These are phyloP conservation scores for Drosophila tani DNA, from an alignment of 1,140 invertebrate species.

Conservation along the genomic window DNA sequence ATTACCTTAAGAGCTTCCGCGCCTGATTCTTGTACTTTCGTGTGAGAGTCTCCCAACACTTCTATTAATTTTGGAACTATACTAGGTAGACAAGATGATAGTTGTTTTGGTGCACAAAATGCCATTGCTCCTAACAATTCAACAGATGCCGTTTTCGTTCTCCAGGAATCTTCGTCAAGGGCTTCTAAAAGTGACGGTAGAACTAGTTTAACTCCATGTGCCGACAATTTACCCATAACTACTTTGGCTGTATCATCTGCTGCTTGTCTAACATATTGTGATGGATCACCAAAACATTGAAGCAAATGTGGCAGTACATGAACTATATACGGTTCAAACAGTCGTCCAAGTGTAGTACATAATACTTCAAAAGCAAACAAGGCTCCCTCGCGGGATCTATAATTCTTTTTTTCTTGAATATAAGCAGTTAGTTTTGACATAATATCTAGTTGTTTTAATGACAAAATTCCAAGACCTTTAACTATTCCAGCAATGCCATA, in stretches of 20 bases:
- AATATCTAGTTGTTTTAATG: constrained; percentile 97
- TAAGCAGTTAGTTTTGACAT: constrained; percentile 97
- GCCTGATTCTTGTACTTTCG: constrained; percentile 98
- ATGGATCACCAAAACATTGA: constrained; percentile 97
- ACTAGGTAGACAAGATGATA: constrained; percentile 98
- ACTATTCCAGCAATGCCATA: constrained; percentile 96
- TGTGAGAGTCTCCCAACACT: constrained; percentile 98
- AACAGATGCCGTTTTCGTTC: constrained; percentile 98
- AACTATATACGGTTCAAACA: constrained; percentile 99
- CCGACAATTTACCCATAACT: constrained; percentile 98
- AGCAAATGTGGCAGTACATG: constrained; percentile 97
- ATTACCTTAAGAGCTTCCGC: constrained; percentile 98
- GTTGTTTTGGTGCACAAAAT: constrained; percentile 98
- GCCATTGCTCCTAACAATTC: constrained; percentile 99
- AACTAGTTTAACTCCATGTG: constrained; percentile 98
- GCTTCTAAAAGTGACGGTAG: constrained; percentile 95
- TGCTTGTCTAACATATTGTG: constrained; percentile 95
- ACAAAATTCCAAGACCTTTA: constrained; percentile 98
- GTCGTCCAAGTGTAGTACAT: constrained; percentile 96
- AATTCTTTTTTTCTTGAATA: constrained; percentile 99
- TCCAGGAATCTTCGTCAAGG: constrained; percentile 98
- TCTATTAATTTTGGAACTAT: constrained; percentile 99
- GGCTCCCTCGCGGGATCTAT: constrained; percentile 96
- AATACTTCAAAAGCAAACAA: constrained; percentile 99
- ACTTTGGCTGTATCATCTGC: constrained; percentile 97